Evolutionary conservation across 2,113 vertebrate species (phyloP), one percentile per base, ranked within the genome.

Genomic region (Plecturocebus donacophilus): DNA sequence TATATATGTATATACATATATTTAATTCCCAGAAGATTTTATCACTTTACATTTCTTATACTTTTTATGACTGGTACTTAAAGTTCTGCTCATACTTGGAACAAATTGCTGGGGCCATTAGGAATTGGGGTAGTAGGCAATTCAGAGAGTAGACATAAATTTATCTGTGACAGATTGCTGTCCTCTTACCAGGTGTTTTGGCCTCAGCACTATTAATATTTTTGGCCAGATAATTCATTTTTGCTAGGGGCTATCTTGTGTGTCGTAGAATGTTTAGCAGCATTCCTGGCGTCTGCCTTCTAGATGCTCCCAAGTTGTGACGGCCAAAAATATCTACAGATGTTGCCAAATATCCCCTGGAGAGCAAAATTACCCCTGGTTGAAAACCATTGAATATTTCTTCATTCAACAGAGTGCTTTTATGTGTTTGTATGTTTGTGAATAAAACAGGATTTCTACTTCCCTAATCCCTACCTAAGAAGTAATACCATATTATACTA

Each of bases 321-420:
- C 38, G 68, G 56, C 38, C 54, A 64, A 25, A 61, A 86, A 82
- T 90, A 13, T 61, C 42, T 89, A 10, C 27, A 94, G 52, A 86
- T 45, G 16, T 75, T 86, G 14, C n/a, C 17, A 73, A 13, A 64
- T 75, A 42, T 73, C 45, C 35, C 40, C 27, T 3, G 8, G 32
- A 75, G 47, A 68, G 17, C 40, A 87, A 71, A 73, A 61, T 61
- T 77, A 35, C 42, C n/a, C 76, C 42, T 79, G 6, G 10, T 40
- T 89, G 47, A 83, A 92, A 87, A 68, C 14, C 30, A 90, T 19
- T 85, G 92, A 56, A 54, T 91, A 8, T 93, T 80, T 85, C 71
- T 94, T 73, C 47, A 80, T 85, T 89, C 32, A 56, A 2, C 8
- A 85, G 16, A 81, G 27, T 66, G 11, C 32, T 47, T 91, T 71